Evolutionary conservation across 2,888 invertebrate genomes (phyloP), one percentile per base, ranked within the genome.

Genomic region (Heliconius charithonia): DNA sequence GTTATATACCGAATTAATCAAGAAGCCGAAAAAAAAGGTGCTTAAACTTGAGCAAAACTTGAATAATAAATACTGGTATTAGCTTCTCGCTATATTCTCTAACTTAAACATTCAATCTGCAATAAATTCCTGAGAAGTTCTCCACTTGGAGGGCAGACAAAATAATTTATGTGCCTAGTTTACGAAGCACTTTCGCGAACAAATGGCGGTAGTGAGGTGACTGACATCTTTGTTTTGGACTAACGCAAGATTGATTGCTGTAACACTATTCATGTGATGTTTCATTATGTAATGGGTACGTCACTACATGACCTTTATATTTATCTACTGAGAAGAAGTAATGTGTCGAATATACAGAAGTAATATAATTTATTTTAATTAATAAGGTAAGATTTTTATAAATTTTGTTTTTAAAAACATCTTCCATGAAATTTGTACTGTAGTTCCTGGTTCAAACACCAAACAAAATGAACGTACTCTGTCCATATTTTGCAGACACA

Each of bases 121-220:
- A 93, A 94, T 94, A 93, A 93, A 94, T 94, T 91, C 88, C 89
- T 91, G 86, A 88, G 90, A 91, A 93, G 93, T 93, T 93, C 90
- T 92, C 91, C 91, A 92, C 93, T 90, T 90, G 91, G 87, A 90
- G 88, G 89, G 93, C 92, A 92, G 93, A 93, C 93, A 92, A 93
- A 94, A 94, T 94, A 93, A 94, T 94, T 92, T 94, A 94, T 93
- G 93, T 93, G 89, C 92, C 93, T 94, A 94, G 93, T 94, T 94
- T 94, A 93, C 92, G 91, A 91, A 90, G 90, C 90, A 89, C 92
- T 93, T 91, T 89, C 87, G 85, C 87, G 89, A 89, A 93, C 93
- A 91, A 90, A 93, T 92, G 91, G 92, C 88, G 84, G 86, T 85
- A 86, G 86, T 84, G 89, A 90, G 93, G 93, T 92, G 93, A 93